phyloP scores from a whole-genome alignment of 1,140 invertebrate species.

The Elysia chlorotica region DNA sequence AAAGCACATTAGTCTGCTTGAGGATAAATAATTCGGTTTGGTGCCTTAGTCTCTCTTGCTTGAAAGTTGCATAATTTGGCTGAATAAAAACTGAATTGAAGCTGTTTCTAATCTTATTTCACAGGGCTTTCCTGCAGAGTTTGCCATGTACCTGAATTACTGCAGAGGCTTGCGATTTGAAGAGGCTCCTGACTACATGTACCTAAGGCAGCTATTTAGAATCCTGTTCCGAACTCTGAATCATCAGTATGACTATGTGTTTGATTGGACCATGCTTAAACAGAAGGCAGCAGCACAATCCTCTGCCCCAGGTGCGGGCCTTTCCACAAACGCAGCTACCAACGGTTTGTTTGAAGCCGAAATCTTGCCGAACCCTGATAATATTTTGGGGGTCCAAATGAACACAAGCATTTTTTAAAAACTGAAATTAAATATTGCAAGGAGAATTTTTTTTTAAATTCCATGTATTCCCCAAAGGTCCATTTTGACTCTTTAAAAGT shows the following conservation, averaged over 20 bases:
- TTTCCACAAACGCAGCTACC: not conserved
- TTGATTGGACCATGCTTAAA: slow-evolving; percentile 99
- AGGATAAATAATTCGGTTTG: too few species aligned
- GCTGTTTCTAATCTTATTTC: slow-evolving; percentile 4
- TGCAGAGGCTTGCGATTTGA: slow-evolving; percentile 94
- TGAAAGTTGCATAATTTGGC: not conserved
- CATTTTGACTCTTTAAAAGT: too few species aligned
- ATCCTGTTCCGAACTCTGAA: slow-evolving; percentile 99
- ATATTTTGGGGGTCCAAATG: too few species aligned
- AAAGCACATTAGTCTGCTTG: too few species aligned
- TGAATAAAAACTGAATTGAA: too few species aligned
- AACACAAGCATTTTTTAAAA: too few species aligned
- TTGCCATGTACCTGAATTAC: slow-evolving; percentile 98
- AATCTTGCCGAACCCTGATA: too few species aligned
- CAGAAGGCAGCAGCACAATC: slow-evolving; percentile 71
- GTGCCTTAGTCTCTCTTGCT: too few species aligned
- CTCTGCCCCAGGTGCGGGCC: slow-evolving; percentile 1
- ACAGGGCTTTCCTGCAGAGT: slow-evolving; percentile 93
- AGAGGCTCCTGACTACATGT: slow-evolving; percentile 97
- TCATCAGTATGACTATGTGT: slow-evolving; percentile 99
- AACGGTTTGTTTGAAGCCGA: too few species aligned
- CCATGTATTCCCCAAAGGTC: too few species aligned
- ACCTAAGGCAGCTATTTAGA: slow-evolving; percentile 94
- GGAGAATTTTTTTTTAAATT: too few species aligned
- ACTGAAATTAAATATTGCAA: too few species aligned